A percentile compares a stretch with the other conserved stretches of the same genome.
These are phyloP conservation scores for Rhynchophorus ferrugineus DNA, from an alignment of 1,140 invertebrate species.

Conservation along the genomic window DNA sequence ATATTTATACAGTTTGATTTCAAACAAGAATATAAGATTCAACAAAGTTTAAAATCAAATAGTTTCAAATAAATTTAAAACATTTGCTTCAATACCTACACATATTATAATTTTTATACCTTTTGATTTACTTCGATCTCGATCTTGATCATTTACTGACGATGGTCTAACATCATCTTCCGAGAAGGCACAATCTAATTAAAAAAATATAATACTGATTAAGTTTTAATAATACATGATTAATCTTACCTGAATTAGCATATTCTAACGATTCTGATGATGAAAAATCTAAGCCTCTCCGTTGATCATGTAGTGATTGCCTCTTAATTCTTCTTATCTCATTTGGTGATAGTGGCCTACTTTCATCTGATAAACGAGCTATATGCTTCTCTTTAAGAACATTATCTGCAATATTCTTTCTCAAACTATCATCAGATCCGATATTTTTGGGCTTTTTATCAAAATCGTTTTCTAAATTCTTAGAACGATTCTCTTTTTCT, in stretches of 20 bases:
- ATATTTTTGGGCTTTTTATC: not conserved
- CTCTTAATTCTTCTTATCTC: conserved; percentile 3
- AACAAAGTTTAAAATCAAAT: too few relatives aligned
- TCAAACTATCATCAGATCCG: not conserved
- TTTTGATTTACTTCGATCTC: too few relatives aligned
- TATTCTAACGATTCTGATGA: not conserved
- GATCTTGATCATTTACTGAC: too few relatives aligned
- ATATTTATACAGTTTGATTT: too few relatives aligned
- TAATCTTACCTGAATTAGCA: not conserved
- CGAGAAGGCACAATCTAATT: too few relatives aligned
- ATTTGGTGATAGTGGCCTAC: not conserved
- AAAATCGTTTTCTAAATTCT: not conserved
- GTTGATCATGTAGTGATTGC: not conserved
- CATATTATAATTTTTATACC: too few relatives aligned
- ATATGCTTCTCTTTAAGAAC: not conserved
- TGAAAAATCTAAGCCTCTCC: not conserved
- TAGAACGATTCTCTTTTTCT: not conserved
- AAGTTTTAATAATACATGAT: too few relatives aligned
- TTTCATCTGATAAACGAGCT: not conserved
- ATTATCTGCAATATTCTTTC: not conserved
- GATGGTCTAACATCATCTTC: too few relatives aligned
- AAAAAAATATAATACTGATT: too few relatives aligned
- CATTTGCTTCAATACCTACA: too few relatives aligned
- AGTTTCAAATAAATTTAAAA: too few relatives aligned
- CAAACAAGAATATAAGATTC: too few relatives aligned